Evolutionary conservation across 64 coral and sea anemone species (phyloP).

Genomic region (Anthopleura sola): DNA sequence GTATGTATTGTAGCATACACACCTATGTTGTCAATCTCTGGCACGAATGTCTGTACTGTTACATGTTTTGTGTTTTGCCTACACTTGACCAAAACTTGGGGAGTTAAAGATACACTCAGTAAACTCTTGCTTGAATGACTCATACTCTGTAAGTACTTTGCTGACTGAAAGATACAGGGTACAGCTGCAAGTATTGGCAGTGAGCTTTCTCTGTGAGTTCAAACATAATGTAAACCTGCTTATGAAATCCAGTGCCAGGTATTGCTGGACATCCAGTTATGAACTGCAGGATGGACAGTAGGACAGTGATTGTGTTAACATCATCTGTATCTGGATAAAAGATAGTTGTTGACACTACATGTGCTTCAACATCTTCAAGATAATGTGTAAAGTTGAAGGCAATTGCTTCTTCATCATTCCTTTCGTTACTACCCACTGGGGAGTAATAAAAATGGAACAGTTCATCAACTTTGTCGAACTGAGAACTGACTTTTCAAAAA

Average conservation of each 20-base stretch:
- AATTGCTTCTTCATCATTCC: conserved; percentile 52
- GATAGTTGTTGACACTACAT: conserved; percentile 25
- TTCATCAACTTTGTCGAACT: conserved; percentile 43
- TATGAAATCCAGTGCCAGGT: conserved; percentile 51
- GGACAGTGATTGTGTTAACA: conserved; percentile 7
- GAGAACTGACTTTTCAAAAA: conserved; percentile 33
- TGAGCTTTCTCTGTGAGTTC: neutral
- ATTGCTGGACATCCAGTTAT: conserved; percentile 43
- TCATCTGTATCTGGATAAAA: conserved; percentile 47
- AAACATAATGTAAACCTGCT: conserved; percentile 38
- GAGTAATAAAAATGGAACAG: conserved; percentile 38
- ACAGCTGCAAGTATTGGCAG: too few relatives aligned
- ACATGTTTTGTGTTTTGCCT: too few relatives aligned
- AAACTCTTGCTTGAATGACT: too few relatives aligned
- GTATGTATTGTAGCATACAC: too few relatives aligned
- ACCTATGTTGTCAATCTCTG: too few relatives aligned
- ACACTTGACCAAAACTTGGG: too few relatives aligned
- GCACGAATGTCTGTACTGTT: too few relatives aligned
- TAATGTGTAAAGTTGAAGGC: conserved; percentile 46
- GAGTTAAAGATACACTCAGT: too few relatives aligned
- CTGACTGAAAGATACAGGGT: too few relatives aligned
- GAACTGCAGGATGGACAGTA: conserved; percentile 43
- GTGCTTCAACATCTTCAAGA: conserved; percentile 52
- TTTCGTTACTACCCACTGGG: conserved; percentile 34
- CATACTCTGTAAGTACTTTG: too few relatives aligned